Percentiles rank a stretch among this genome's conserved stretches.
These are phyloP conservation scores for Siderastrea radians DNA, from an alignment of 92 coral and sea anemone species.

Conservation along the genomic window DNA sequence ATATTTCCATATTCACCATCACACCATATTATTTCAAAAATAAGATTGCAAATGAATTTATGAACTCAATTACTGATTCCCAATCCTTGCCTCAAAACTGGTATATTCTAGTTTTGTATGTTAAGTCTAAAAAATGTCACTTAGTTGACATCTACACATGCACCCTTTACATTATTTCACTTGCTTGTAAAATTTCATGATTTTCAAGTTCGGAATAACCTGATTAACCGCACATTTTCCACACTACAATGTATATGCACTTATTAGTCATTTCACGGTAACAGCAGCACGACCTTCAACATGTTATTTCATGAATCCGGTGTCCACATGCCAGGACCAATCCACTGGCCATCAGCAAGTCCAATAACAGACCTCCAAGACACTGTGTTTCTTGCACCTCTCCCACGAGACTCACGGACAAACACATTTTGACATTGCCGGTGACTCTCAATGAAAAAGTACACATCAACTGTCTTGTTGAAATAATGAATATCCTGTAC, in stretches of 20 bases:
- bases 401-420: constrained; percentile 39
- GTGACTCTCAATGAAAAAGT: constrained; percentile 57
- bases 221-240: constrained; percentile 5
- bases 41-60: not conserved
- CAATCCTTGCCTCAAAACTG: constrained; percentile 31
- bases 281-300: constrained; percentile 28
- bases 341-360: constrained; percentile 51
- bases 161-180: not conserved
- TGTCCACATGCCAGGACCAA: constrained; percentile 21
- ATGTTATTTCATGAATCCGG: constrained; percentile 35
- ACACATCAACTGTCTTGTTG: constrained; percentile 61
- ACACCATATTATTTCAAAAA: not conserved
- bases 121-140: constrained; percentile 1
- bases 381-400: constrained; percentile 58
- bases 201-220: constrained; percentile 4
- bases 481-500: constrained; percentile 44
- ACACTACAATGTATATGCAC: constrained; percentile 3
- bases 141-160: constrained; percentile 15
- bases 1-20: not conserved
- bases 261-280: not conserved
- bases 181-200: constrained; percentile 6
- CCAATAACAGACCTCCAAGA: constrained; percentile 56
- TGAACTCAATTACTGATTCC: constrained; percentile 16
- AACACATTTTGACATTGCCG: not conserved
- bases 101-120: constrained; percentile 12